A percentile compares a stretch with the other conserved stretches of the same genome.
Conservation (phyloP, 2,888 invertebrate species). For the Sphaeridia pumilis region DNA sequence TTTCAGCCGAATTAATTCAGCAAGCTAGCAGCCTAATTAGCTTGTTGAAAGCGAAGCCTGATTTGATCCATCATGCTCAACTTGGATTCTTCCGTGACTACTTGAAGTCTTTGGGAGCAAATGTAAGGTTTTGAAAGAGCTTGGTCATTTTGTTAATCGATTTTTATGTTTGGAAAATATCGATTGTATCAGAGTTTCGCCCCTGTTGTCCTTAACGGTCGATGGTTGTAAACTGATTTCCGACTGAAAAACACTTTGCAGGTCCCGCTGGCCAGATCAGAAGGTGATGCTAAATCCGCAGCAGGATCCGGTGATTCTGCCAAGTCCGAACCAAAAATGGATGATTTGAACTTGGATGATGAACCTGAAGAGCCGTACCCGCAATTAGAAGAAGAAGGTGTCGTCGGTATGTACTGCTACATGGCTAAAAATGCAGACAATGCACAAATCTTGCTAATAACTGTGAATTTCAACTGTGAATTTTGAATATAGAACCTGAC, state of each 20-base stretch:
- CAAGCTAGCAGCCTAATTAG: slow-evolving; percentile 61
- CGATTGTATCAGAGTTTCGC: no score
- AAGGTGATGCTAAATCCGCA: no score
- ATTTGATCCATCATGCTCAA: slow-evolving; percentile 60
- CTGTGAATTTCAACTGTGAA: neutral
- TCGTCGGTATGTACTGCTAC: slow-evolving; percentile 50
- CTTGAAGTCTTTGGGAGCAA: slow-evolving; percentile 59
- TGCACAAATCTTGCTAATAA: no score
- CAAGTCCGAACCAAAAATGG: slow-evolving; percentile 37
- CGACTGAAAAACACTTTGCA: no score
- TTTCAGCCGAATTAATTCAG: slow-evolving; percentile 48
- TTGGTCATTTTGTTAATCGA: no score
- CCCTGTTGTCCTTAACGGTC: no score
- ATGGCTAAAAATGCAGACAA: no score
- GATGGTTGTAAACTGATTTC: no score
- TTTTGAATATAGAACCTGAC: slow-evolving; percentile 37
- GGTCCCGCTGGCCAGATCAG: no score
- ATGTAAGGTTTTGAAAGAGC: neutral
- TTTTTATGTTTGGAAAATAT: no score
- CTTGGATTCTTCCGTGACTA: slow-evolving; percentile 68
- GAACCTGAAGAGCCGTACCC: slow-evolving; percentile 31
- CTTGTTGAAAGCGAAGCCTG: slow-evolving; percentile 56
- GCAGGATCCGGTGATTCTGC: slow-evolving; percentile 35
- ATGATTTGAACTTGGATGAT: slow-evolving; percentile 58
- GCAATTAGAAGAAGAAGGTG: slow-evolving; percentile 54